phyloP scores from a whole-genome alignment of 2,888 invertebrate genomes.

The Meteorus colon region DNA sequence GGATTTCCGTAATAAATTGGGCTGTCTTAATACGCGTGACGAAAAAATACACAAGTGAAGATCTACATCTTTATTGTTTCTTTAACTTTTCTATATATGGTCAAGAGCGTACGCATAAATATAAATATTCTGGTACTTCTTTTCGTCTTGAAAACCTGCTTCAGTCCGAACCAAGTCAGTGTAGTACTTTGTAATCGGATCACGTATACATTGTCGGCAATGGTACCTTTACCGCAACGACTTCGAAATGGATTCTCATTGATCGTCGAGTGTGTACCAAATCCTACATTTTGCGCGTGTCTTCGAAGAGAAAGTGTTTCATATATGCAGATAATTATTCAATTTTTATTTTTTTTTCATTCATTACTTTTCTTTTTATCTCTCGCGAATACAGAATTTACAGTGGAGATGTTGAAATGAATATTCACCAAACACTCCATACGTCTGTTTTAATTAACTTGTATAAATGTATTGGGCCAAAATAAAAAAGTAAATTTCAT shows the following conservation, averaged over 20 bases:
- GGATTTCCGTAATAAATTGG: not conserved
- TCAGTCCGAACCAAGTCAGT: not conserved
- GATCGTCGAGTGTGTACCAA: slow-evolving; percentile 24
- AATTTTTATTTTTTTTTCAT: slow-evolving; percentile 5
- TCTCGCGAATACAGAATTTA: not conserved
- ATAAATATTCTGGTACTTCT: not conserved
- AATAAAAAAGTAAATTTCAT: no score
- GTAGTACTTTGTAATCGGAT: slow-evolving; percentile 9
- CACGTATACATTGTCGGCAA: slow-evolving; percentile 19
- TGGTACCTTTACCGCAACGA: slow-evolving; percentile 24
- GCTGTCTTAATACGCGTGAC: not conserved
- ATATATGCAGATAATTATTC: not conserved
- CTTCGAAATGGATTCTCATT: slow-evolving; percentile 17
- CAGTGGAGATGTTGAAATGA: not conserved
- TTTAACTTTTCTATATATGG: not conserved
- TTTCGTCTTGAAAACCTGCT: slow-evolving; percentile 24
- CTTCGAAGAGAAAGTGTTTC: not conserved
- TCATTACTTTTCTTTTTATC: not conserved
- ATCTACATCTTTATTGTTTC: not conserved
- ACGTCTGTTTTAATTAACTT: not conserved
- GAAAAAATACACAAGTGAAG: not conserved
- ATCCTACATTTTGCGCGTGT: not conserved
- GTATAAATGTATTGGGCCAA: not conserved
- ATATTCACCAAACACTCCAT: not conserved
- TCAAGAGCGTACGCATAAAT: not conserved